Conservation (phyloP, 2,797 vertebrate genomes). For the Sebastes cheni region DNA sequence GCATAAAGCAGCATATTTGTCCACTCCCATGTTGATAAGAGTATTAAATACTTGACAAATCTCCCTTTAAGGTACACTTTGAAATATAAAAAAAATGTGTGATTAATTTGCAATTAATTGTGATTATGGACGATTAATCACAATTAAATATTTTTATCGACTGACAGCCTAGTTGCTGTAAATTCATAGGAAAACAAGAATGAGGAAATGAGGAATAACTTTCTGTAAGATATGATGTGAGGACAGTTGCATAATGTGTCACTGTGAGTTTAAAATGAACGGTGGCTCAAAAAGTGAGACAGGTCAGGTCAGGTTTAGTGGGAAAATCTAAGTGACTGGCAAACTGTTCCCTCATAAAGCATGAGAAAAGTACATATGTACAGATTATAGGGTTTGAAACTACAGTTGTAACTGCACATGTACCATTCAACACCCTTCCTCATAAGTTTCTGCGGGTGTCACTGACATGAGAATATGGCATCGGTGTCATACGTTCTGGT, state of each 20-base stretch:
- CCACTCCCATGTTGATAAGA: too few species aligned
- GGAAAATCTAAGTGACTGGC: background rate
- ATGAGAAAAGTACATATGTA: background rate
- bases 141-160: too few species aligned
- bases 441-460: constrained; percentile 40
- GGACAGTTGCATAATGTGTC: background rate
- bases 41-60: too few species aligned
- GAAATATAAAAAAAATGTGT: too few species aligned
- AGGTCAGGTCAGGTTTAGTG: background rate
- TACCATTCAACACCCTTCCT: constrained; percentile 23
- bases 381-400: background rate
- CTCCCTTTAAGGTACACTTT: too few species aligned
- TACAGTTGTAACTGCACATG: constrained; percentile 4
- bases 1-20: too few species aligned
- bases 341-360: background rate
- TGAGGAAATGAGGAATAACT: too few species aligned
- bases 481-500: constrained; percentile 56
- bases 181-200: too few species aligned
- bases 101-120: too few species aligned
- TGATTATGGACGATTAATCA: too few species aligned
- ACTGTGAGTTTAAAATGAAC: background rate
- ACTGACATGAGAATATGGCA: constrained; percentile 49
- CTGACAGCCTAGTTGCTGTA: too few species aligned
- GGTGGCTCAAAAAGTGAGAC: background rate
- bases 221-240: too few species aligned